Evolutionary conservation across 2,797 vertebrate genomes (phyloP), one percentile per base, ranked within the genome.

Genomic region (Hozukius guyotensis): DNA sequence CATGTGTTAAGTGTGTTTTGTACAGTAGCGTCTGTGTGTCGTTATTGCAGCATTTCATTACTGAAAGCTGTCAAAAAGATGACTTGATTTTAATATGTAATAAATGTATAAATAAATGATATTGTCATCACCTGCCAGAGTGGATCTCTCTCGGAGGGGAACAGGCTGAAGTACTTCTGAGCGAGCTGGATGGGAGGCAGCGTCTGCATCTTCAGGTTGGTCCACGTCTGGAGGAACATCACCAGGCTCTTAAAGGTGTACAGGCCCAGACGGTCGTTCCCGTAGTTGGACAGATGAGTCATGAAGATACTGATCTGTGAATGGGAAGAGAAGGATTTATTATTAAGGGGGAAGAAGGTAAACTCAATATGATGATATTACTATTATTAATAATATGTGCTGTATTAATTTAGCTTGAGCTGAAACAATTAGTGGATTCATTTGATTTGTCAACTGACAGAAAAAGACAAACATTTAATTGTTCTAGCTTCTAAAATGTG

Each of bases 221-320:
- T 99, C 99, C 99, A 99, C 14, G 97, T 97, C 93, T 97, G 96
- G 70, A 98, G 91, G 77, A 99, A 99, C 90, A 93, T 97, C 90
- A 98, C 96, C 92, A 99, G 94, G 91, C 97, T 99, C 93, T 97
- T 98, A 86, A 99, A 99, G 78, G 99, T 99, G 92, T 99, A 99
- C 67, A 99, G 94, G 81, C 99, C 99, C 65, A 99, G 96, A 64
- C 99, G 98, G 85, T 99, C 99, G 0, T 99, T 99, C 27, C 99
- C 99, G 0, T 99, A 99, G 93, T 99, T 99, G 87, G 98, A 99
- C 89, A 99, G 94, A 83, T 99, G 99, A 18, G 99, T 99, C 99
- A 99, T 99, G 93, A 99, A 99, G 92, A 99, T 99, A 91, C 98
- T 99, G 87, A 99, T 99, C 98, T 99, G 93, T 76, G 1, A 9